A percentile compares a stretch with the other conserved stretches of the same genome.
phyloP scores from a whole-genome alignment of 2,797 vertebrate genomes.

The Neostethus bicornis region DNA sequence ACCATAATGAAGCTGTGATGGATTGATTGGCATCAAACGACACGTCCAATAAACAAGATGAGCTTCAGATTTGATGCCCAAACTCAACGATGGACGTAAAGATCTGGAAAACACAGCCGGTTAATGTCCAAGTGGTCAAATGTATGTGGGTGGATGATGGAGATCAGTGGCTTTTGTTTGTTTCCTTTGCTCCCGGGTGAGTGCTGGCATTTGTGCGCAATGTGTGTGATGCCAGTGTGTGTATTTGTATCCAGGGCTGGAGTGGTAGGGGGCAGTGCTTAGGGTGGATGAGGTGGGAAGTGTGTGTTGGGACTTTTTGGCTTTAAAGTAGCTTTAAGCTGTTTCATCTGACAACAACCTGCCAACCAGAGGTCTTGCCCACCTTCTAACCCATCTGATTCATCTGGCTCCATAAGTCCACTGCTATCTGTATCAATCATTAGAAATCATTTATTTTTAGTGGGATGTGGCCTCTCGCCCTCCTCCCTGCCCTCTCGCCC shows the following conservation, averaged over 20 bases:
- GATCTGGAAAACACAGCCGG: conserved; percentile 63
- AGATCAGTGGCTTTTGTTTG: conserved; percentile 33
- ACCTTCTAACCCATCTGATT: conserved; percentile 66
- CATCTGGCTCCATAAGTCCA: conserved; percentile 77
- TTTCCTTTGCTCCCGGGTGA: conserved; percentile 52
- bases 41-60: conserved; percentile 70
- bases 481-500: conserved; percentile 67
- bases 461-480: conserved; percentile 75
- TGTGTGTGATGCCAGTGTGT: conserved; percentile 43
- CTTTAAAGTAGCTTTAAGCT: conserved; percentile 70
- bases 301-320: conserved; percentile 31
- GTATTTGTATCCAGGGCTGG: conserved; percentile 54
- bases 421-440: conserved; percentile 84
- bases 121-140: conserved; percentile 34
- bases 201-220: conserved; percentile 67
- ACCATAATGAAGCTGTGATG: conserved; percentile 75
- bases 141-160: conserved; percentile 23
- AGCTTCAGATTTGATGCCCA: conserved; percentile 40
- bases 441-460: conserved; percentile 85
- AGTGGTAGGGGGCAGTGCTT: conserved; percentile 63
- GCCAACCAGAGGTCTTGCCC: conserved; percentile 79
- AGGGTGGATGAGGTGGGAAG: conserved; percentile 34
- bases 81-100: conserved; percentile 64
- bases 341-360: conserved; percentile 80
- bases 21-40: conserved; percentile 79